Conservation (phyloP, 2,797 vertebrate genomes). For the Numenius phaeopus region DNA sequence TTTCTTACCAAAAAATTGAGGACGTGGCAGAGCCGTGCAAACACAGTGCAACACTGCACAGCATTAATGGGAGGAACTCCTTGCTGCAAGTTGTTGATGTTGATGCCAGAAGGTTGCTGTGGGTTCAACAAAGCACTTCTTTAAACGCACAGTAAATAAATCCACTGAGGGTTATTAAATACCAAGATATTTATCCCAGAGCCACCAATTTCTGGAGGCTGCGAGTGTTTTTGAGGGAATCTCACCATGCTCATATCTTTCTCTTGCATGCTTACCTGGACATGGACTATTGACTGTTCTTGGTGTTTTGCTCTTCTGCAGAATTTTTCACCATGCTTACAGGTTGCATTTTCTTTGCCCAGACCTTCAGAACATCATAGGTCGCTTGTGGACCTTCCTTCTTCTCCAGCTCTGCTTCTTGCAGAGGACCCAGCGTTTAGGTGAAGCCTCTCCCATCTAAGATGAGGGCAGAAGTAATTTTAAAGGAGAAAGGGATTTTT, state of each 20-base stretch:
- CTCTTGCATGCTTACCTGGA: neutral
- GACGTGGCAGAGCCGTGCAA: neutral
- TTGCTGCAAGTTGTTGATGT: neutral
- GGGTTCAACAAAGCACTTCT: neutral
- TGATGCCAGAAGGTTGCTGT: neutral
- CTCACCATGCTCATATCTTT: neutral
- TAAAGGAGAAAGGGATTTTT: neutral
- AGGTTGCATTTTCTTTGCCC: neutral
- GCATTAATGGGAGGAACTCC: neutral
- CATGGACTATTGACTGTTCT: rapidly evolving
- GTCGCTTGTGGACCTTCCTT: neutral
- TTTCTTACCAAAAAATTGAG: neutral
- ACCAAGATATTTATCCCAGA: neutral
- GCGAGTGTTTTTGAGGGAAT: neutral
- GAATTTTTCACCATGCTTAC: neutral
- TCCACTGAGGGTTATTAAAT: neutral
- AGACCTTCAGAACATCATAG: neutral
- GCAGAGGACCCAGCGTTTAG: too few species aligned
- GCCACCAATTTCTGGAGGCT: neutral
- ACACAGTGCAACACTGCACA: rapidly evolving
- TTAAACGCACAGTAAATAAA: neutral
- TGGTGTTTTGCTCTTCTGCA: neutral
- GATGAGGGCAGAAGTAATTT: rapidly evolving
- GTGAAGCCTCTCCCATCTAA: neutral
- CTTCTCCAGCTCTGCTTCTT: neutral